Evolutionary conservation across 2,888 invertebrate genomes (phyloP).

Genomic region (Hypercompe scribonia): DNA sequence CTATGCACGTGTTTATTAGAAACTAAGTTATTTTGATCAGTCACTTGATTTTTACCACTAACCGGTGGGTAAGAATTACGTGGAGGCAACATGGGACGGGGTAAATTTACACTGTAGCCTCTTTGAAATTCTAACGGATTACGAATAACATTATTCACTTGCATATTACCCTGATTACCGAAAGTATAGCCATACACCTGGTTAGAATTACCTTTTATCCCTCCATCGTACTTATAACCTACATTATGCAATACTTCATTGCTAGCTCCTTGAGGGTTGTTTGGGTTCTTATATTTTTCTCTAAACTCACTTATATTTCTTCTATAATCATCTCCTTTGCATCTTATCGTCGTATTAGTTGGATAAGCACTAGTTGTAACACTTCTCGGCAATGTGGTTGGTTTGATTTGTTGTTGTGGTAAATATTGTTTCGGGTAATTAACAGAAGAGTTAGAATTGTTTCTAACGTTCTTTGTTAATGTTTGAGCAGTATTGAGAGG

Average conservation of each 20-base stretch:
- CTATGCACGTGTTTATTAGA: slow-evolving; percentile 87
- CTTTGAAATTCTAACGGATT: slow-evolving; percentile 86
- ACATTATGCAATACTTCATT: slow-evolving; percentile 82
- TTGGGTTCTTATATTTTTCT: slow-evolving; percentile 88
- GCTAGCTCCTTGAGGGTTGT: slow-evolving; percentile 71
- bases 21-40: slow-evolving; percentile 82
- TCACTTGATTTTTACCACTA: slow-evolving; percentile 85
- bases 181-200: slow-evolving; percentile 84
- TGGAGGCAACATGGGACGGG: slow-evolving; percentile 87
- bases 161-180: slow-evolving; percentile 86
- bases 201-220: slow-evolving; percentile 76
- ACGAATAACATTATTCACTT: slow-evolving; percentile 83
- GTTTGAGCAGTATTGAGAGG: slow-evolving; percentile 70
- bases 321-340: slow-evolving; percentile 85
- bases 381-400: slow-evolving; percentile 83
- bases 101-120: slow-evolving; percentile 86
- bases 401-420: slow-evolving; percentile 77
- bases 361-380: slow-evolving; percentile 81
- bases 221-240: slow-evolving; percentile 81
- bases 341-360: slow-evolving; percentile 78
- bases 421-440: slow-evolving; percentile 81
- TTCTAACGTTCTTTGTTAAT: slow-evolving; percentile 71
- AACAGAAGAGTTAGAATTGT: slow-evolving; percentile 77
- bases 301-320: slow-evolving; percentile 88
- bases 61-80: slow-evolving; percentile 88